Evolutionary conservation across 2,797 vertebrate genomes (phyloP), one percentile per base, ranked within the genome.

Genomic region (Gallinago stenura): DNA sequence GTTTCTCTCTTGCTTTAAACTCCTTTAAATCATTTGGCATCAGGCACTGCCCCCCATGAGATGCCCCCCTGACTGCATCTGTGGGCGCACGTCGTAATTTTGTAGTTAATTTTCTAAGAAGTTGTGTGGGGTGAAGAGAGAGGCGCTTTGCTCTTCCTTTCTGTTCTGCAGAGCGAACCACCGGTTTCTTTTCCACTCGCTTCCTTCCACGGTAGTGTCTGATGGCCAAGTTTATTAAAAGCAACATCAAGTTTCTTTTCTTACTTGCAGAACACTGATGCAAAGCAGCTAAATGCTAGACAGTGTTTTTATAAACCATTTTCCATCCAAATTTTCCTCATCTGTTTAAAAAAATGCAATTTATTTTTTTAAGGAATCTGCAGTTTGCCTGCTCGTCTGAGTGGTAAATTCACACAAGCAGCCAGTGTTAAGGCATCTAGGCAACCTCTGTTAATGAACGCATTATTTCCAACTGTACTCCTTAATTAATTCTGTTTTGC

Each of bases 161-260:
- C 12, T 30, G 30, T 10, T 6, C 46, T 66, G 45, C 53, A 33
- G 58, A 70, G 13, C 8, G 15, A 58, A 11, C 41, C 76, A 31
- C 10, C 56, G 6, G 25, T 53, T 81, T 58, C 25, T 77, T 90
- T 91, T 69, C 71, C 68, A 26, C 33, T 71, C 37, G 1, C n/a
- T 22, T 65, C 64, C 62, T 46, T 75, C 33, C 78, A 21, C 5
- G 4, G 24, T 17, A 7, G 18, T 50, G 20, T 54, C 37, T 53
- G 13, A 39, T 21, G 26, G 81, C 90, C 92, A 83, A 85, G 76
- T 76, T 92, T 92, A 83, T 88, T 76, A 72, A 95, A 96, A 93
- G 76, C 72, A 91, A 30, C 54, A 11, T 46, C 65, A 25, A 51
- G 46, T 91, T 95, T 68, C 89, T 89, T 77, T 54, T 80, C 65